A percentile compares a stretch with the other conserved stretches of the same genome.
Evolutionary conservation across 2,797 vertebrate species (phyloP).

Genomic region (Macroramphosus scolopax): DNA sequence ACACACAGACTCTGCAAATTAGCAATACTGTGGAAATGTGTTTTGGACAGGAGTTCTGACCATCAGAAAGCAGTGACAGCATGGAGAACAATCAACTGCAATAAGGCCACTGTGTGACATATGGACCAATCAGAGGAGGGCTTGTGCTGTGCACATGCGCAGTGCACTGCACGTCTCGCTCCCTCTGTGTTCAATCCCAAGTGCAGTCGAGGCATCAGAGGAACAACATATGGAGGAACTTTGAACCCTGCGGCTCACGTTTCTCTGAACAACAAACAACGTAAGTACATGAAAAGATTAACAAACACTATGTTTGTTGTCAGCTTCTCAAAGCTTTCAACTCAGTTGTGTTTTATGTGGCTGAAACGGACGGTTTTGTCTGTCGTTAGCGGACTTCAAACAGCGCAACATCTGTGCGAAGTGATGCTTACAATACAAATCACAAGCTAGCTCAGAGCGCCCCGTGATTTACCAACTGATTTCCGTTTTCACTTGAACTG

Average conservation of each 20-base stretch:
- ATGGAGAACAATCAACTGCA: no score
- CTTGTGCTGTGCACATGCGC: conserved; percentile 38
- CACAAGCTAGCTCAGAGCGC: conserved; percentile 2
- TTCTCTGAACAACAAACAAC: conserved; percentile 1
- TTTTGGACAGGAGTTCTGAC: no score
- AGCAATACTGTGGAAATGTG: no score
- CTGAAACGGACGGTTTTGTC: not conserved
- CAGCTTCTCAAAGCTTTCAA: no score
- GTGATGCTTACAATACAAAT: conserved; percentile 1
- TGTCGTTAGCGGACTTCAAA: conserved; percentile 19
- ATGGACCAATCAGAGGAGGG: conserved; percentile 40
- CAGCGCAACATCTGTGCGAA: conserved; percentile 9
- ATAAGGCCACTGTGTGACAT: not conserved
- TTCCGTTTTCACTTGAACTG: not conserved
- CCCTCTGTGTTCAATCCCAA: not conserved
- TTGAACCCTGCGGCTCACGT: conserved; percentile 12
- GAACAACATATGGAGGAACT: conserved; percentile 1
- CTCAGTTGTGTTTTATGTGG: not conserved
- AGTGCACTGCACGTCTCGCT: conserved; percentile 27
- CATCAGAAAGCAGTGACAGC: no score
- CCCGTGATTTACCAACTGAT: conserved; percentile 30
- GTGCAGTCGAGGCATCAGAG: not conserved
- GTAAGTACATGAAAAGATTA: conserved; percentile 45
- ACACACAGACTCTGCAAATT: no score
- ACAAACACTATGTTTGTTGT: not conserved